Evolutionary conservation across 2,113 vertebrate species (phyloP).

Genomic region (Eulacestoma nigropectus): DNA sequence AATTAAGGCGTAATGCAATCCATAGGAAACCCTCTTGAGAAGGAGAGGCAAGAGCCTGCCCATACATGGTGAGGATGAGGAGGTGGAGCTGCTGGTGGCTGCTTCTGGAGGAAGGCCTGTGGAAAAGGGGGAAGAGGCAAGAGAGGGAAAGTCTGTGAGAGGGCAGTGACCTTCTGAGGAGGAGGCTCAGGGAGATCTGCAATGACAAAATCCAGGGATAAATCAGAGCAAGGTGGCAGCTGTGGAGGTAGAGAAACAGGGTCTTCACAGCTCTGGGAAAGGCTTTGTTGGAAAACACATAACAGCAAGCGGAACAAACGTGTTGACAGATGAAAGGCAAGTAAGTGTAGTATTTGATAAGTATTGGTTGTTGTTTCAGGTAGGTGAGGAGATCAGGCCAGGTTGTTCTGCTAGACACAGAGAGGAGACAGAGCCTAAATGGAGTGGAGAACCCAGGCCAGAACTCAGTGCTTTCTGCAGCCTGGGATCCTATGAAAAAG

Average conservation of each 20-base stretch:
- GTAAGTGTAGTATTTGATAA: background rate
- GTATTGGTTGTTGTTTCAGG: background rate
- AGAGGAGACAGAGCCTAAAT: background rate
- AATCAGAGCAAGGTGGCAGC: background rate
- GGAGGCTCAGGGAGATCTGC: background rate
- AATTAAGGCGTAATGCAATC: background rate
- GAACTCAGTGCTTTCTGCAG: background rate
- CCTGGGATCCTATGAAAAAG: background rate
- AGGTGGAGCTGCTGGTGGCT: background rate
- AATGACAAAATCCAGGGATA: background rate
- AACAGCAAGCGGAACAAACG: background rate
- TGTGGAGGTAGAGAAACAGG: background rate
- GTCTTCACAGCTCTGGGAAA: background rate
- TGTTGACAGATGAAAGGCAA: background rate
- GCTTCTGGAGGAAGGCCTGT: background rate
- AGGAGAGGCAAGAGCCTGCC: background rate
- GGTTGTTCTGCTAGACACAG: background rate
- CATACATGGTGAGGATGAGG: background rate
- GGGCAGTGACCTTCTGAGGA: background rate
- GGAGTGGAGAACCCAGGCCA: background rate
- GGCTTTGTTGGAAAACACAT: background rate
- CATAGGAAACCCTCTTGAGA: background rate
- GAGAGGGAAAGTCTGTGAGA: background rate
- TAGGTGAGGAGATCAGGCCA: background rate
- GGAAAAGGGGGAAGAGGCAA: background rate